phyloP scores from a whole-genome alignment of 2,888 invertebrate genomes.

The Drosophila mimica region DNA sequence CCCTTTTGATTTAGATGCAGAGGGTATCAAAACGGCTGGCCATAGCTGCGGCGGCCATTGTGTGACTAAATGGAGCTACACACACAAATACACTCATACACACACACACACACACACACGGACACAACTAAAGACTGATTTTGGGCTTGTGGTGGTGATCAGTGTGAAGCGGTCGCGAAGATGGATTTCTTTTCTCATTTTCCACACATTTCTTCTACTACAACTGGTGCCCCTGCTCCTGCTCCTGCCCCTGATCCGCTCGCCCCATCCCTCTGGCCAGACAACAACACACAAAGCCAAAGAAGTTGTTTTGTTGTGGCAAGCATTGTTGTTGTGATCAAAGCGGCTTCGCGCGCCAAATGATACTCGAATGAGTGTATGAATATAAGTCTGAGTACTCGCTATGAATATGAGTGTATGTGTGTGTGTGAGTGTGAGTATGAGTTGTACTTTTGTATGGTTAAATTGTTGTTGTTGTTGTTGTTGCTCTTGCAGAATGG shows the following conservation, averaged over 20 bases:
- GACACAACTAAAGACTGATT: not conserved
- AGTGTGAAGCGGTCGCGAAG: conserved; percentile 72
- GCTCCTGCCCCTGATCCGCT: not conserved
- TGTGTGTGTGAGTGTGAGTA: conserved; percentile 32
- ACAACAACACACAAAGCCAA: conserved; percentile 64
- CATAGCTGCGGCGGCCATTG: conserved; percentile 58
- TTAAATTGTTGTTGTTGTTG: conserved; percentile 36
- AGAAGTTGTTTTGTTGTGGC: conserved; percentile 84
- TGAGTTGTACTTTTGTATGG: conserved; percentile 76
- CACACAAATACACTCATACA: conserved; percentile 25
- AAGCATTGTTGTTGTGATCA: conserved; percentile 84
- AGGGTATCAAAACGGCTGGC: conserved; percentile 33
- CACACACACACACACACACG: not conserved
- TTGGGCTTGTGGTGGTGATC: conserved; percentile 61
- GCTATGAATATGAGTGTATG: conserved; percentile 5
- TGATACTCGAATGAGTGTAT: conserved; percentile 54
- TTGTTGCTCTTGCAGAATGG: conserved; percentile 55
- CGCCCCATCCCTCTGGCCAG: conserved; percentile 12
- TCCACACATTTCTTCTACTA: conserved; percentile 51
- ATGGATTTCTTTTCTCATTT: conserved; percentile 79
- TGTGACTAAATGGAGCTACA: conserved; percentile 63
- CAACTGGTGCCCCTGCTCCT: not conserved
- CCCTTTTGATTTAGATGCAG: not conserved
- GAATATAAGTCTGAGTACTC: conserved; percentile 19
- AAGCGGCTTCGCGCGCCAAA: conserved; percentile 82